Base-by-base conservation (phyloP, 1,140 invertebrate species). In the Ganaspis sp. region DNA sequence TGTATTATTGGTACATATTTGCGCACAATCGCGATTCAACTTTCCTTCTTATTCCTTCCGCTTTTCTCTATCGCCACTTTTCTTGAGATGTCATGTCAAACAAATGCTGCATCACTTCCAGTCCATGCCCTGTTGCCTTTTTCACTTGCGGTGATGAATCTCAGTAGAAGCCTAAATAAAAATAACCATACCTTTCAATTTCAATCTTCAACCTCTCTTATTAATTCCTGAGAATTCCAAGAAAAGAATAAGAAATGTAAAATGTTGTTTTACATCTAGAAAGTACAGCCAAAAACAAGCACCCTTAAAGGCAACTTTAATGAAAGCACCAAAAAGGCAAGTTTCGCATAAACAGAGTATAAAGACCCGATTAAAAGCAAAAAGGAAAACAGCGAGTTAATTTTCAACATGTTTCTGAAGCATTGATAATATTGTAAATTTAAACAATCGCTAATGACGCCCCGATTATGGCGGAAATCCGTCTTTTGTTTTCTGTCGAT, bases 1-100 rank as follows among this genome's bases (percentile, higher is more conserved):
- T 64, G 23, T 64, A n/a, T 64, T 34, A 64, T 64, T 64, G 12
- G 58, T 64, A 34, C 58, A 64, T 64, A 64, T 64, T 64, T 64
- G 23, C 58, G 26, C 58, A 12, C 23, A 64, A 64, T 64, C 58
- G 23, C 58, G 26, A 64, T 29, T 64, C 26, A 34, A 64, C 21
- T 71, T n/a, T 49, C 19, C 19, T 19, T 34, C 3, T 23, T 29
- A 23, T 21, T 4, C 17, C 5, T 38, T 19, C 73, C 15, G 23
- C n/a, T 9, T 26, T 29, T 49, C 45, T 40, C 9, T 12, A 1
- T 34, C 40, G 21, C 26, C 4, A 11, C 17, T 58, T 38, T 37
- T 49, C 19, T 70, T 73, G 23, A 29, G 21, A 26, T 64, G 58
- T 29, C 15, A 15, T 29, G 58, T 15, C 23, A 21, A 12, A 64